Percentiles rank a stretch among this genome's conserved stretches.
Evolutionary conservation across 2,888 invertebrate species (phyloP).

Genomic region (Tenthredo scrophulariae): DNA sequence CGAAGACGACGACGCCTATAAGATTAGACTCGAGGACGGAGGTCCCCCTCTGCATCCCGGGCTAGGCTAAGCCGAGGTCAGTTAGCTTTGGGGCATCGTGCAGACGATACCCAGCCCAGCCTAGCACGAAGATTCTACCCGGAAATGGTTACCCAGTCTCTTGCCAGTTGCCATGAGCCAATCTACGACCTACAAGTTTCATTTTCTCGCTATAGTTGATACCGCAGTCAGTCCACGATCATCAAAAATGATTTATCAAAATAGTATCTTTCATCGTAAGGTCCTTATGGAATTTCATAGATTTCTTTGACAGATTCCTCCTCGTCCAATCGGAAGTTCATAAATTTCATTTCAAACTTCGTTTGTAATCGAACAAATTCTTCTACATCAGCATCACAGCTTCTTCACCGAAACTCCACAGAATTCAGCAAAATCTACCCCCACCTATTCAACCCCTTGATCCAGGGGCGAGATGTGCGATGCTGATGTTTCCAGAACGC

Average conservation of each 20-base stretch:
- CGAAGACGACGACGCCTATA: constrained; percentile 57
- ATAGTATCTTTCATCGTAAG: no score
- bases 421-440: no score
- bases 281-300: no score
- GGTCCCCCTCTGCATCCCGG: constrained; percentile 42
- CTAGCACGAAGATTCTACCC: constrained; percentile 70
- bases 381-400: no score
- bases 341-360: no score
- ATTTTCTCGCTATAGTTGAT: constrained; percentile 29
- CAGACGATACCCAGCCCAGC: constrained; percentile 64
- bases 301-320: no score
- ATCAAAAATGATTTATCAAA: no score
- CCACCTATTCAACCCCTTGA: no score
- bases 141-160: constrained; percentile 66
- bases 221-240: not conserved
- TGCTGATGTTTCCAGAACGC: not conserved
- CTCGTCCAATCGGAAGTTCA: no score
- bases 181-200: constrained; percentile 54
- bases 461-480: no score
- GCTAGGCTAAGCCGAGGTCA: constrained; percentile 72
- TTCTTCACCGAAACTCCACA: no score
- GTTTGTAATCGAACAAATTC: no score
- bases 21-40: constrained; percentile 29
- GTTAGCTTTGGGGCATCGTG: constrained; percentile 77
- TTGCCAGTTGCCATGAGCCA: constrained; percentile 59